These are phyloP conservation scores for Lingula anatina DNA, from an alignment of 2,888 invertebrate species.

Conservation along the genomic window DNA sequence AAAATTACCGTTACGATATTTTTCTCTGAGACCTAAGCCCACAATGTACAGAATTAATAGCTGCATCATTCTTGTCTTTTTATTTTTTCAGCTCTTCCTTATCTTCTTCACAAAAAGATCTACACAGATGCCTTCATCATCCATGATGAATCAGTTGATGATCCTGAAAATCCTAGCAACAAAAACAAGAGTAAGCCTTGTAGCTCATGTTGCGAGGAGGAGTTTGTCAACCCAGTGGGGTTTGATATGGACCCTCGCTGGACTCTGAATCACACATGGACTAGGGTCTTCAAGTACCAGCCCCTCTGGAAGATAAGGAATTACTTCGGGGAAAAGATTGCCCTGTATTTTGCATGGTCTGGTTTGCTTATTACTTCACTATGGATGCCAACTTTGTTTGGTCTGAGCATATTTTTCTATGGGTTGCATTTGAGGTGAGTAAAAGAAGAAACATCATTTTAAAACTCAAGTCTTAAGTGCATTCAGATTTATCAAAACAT, in stretches of 20 bases:
- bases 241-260: constrained; percentile 24
- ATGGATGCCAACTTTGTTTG: constrained; percentile 52
- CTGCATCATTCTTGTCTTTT: too few relatives aligned
- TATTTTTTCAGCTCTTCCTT: constrained; percentile 41
- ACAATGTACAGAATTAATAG: too few relatives aligned
- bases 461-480: neutral
- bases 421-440: constrained; percentile 48
- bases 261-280: constrained; percentile 39
- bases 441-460: neutral
- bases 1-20: too few relatives aligned
- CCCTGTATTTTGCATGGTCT: constrained; percentile 55
- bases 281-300: constrained; percentile 43
- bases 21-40: too few relatives aligned
- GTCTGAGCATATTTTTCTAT: constrained; percentile 50
- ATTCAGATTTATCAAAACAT: too few relatives aligned
- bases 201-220: constrained; percentile 44
- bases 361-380: constrained; percentile 50
- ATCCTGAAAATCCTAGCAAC: constrained; percentile 12
- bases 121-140: constrained; percentile 49
- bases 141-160: constrained; percentile 47
- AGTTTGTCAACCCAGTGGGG: neutral
- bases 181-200: constrained; percentile 16
- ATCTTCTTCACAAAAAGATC: constrained; percentile 45
- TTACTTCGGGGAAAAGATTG: constrained; percentile 55
- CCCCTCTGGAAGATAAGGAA: constrained; percentile 52